phyloP scores from a whole-genome alignment of 1,140 invertebrate genomes.

The Rhyzopertha dominica region DNA sequence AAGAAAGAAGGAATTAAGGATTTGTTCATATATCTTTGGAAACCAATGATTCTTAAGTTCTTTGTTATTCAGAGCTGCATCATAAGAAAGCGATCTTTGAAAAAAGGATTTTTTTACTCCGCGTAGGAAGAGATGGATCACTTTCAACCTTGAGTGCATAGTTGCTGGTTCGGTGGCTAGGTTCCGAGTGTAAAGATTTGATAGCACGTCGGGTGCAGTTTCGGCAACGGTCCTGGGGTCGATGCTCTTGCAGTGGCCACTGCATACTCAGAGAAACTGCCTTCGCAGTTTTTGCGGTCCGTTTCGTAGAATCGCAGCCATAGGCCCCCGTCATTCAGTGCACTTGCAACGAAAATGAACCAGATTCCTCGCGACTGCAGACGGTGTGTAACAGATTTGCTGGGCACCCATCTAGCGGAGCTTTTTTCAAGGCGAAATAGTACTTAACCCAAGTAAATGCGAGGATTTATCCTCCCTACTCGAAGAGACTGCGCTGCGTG shows the following conservation, averaged over 20 bases:
- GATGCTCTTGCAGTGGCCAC: slow-evolving; percentile 23
- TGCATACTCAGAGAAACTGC: slow-evolving; percentile 24
- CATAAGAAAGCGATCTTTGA: too few species aligned
- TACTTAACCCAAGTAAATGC: background rate
- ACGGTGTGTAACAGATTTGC: slow-evolving; percentile 3
- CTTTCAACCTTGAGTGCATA: too few species aligned
- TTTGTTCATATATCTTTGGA: too few species aligned
- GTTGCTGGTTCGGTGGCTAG: too few species aligned
- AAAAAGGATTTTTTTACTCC: too few species aligned
- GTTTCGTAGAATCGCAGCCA: slow-evolving; percentile 23
- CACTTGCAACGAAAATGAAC: slow-evolving; percentile 22
- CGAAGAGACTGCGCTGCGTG: too few species aligned
- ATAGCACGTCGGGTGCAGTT: background rate
- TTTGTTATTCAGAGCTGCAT: too few species aligned
- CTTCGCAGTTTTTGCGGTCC: slow-evolving; percentile 22
- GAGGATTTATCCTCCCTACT: slow-evolving; percentile 5
- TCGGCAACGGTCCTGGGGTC: slow-evolving; percentile 18
- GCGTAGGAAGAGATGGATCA: too few species aligned
- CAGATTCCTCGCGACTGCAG: slow-evolving; percentile 19
- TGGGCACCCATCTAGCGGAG: slow-evolving; percentile 2
- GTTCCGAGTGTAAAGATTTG: too few species aligned
- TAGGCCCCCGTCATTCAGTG: slow-evolving; percentile 22
- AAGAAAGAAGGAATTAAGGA: too few species aligned
- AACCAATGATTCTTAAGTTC: too few species aligned
- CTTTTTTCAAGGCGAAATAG: background rate